Evolutionary conservation across 2,797 vertebrate species (phyloP).

Genomic region (Garrulus glandarius): DNA sequence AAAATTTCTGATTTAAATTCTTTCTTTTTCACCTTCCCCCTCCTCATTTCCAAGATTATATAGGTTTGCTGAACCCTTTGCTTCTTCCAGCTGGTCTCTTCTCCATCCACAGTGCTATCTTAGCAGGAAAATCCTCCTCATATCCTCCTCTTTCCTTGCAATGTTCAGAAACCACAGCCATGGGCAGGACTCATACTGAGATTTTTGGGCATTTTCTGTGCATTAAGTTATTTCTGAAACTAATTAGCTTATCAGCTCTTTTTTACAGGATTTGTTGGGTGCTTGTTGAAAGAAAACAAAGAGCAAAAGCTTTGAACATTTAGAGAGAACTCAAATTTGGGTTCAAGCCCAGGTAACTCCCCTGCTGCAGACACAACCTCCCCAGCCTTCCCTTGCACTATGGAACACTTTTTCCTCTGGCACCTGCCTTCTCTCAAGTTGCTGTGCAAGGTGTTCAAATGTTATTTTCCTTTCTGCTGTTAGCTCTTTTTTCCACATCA

Average conservation of each 20-base stretch:
- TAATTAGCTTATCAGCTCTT: background rate
- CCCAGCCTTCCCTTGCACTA: background rate
- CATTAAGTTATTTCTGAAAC: constrained; percentile 3
- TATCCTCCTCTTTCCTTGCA: background rate
- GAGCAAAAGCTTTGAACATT: background rate
- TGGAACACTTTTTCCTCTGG: background rate
- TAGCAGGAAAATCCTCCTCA: background rate
- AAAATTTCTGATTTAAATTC: background rate
- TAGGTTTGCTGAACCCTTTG: background rate
- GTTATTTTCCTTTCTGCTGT: constrained; percentile 52
- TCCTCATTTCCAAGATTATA: background rate
- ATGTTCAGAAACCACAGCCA: background rate
- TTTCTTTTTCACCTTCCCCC: background rate
- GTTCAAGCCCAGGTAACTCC: background rate
- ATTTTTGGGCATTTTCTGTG: background rate
- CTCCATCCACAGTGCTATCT: background rate
- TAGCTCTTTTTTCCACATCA: constrained; percentile 52
- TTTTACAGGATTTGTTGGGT: background rate
- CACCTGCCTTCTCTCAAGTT: background rate
- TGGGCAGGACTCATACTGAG: background rate
- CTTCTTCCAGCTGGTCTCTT: background rate
- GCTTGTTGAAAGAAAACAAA: background rate
- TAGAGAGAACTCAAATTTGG: background rate
- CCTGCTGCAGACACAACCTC: background rate
- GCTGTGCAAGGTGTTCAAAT: constrained; percentile 8